Evolutionary conservation across 2,888 invertebrate genomes (phyloP).

Genomic region (Gandaritis pyraliata): DNA sequence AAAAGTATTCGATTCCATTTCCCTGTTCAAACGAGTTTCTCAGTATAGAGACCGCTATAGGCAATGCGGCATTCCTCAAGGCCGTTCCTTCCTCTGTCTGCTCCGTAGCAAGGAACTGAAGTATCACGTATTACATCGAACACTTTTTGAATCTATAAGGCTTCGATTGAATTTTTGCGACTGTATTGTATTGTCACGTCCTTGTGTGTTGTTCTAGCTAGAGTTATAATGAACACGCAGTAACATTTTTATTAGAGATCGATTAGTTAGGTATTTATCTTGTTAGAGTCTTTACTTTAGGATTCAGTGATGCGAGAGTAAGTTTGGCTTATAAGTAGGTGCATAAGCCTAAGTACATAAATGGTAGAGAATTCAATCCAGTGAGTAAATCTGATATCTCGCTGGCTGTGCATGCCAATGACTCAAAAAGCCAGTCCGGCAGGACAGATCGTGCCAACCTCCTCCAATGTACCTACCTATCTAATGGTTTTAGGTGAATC

Average conservation of each 20-base stretch:
- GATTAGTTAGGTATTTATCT: background rate
- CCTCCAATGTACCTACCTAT: constrained; percentile 42
- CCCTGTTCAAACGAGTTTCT: constrained; percentile 35
- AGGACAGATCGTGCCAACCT: constrained; percentile 60
- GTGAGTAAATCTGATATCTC: constrained; percentile 28
- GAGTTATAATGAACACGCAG: background rate
- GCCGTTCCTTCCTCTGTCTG: constrained; percentile 70
- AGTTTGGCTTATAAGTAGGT: background rate
- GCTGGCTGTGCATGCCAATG: constrained; percentile 44
- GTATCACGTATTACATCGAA: constrained; percentile 45
- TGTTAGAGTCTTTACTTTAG: background rate
- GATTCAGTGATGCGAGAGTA: background rate
- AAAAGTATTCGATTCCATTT: constrained; percentile 12
- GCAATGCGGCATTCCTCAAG: constrained; percentile 73
- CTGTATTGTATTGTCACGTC: background rate
- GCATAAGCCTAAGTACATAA: too few species aligned
- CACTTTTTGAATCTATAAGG: constrained; percentile 49
- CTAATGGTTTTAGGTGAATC: constrained; percentile 53
- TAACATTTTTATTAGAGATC: background rate
- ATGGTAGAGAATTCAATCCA: constrained; percentile 10
- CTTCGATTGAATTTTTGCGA: constrained; percentile 39
- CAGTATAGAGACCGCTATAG: constrained; percentile 33
- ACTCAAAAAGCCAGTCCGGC: constrained; percentile 49
- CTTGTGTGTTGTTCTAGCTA: constrained; percentile 2
- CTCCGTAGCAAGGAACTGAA: constrained; percentile 29